These are phyloP conservation scores for Conus canariensis DNA, from an alignment of 2,888 invertebrate species.

Conservation along the genomic window DNA sequence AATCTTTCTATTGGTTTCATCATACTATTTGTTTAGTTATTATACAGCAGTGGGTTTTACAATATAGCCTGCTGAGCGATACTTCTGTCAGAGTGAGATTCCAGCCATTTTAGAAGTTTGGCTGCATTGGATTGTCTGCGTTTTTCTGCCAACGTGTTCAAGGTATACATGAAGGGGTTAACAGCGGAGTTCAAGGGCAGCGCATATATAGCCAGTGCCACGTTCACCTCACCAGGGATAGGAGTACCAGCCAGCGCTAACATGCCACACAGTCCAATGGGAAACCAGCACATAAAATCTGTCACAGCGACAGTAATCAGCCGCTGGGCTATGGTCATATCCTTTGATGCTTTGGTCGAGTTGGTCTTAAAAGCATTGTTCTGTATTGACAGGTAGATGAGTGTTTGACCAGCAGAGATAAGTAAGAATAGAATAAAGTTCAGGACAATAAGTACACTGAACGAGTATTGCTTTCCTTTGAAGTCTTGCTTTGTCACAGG, in stretches of 20 bases:
- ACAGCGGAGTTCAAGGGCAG: neutral
- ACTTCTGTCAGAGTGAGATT: neutral
- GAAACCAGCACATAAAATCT: conserved; percentile 13
- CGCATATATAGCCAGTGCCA: neutral
- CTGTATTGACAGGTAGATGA: neutral
- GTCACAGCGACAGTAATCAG: neutral
- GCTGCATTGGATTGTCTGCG: neutral
- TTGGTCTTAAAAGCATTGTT: neutral
- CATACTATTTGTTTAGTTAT: too few species aligned
- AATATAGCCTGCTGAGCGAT: neutral
- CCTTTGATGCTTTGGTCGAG: neutral
- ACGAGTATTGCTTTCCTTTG: neutral
- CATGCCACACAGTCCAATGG: conserved; percentile 7
- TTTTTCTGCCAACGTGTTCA: neutral
- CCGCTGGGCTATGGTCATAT: neutral
- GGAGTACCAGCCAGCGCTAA: neutral
- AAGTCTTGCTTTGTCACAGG: neutral
- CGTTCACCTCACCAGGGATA: neutral
- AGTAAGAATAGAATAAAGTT: neutral
- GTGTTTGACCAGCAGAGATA: neutral
- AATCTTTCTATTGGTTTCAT: too few species aligned
- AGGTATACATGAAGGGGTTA: conserved; percentile 2
- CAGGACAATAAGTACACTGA: neutral
- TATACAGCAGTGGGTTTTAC: too few species aligned
- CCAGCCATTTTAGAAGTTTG: neutral